These are phyloP conservation scores for Drosophila willistoni DNA, from an alignment of 1,140 invertebrate species.

Conservation along the genomic window DNA sequence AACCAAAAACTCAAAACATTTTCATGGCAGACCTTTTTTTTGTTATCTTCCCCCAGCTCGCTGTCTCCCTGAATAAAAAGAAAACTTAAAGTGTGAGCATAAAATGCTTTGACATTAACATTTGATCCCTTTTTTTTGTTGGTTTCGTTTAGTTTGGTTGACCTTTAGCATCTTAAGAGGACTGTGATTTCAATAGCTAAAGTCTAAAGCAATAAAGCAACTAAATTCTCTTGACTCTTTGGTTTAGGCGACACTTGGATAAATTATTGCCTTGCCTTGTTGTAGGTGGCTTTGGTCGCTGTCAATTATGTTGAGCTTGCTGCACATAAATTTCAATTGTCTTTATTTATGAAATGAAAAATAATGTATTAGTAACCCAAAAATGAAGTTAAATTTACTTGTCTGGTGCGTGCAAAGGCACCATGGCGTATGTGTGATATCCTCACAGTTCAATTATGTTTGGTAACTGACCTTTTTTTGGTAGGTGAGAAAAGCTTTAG, in stretches of 20 bases:
- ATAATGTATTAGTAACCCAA: constrained; percentile 41
- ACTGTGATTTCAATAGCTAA: not conserved
- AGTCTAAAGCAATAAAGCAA: not conserved
- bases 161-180: not conserved
- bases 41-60: not conserved
- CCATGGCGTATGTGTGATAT: constrained; percentile 19
- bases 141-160: not conserved
- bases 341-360: constrained; percentile 48
- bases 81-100: constrained; percentile 39
- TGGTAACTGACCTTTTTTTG: constrained; percentile 6
- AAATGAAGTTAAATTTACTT: constrained; percentile 43
- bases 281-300: constrained; percentile 17
- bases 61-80: constrained; percentile 24
- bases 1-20: constrained; percentile 28
- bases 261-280: constrained; percentile 1
- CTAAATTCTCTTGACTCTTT: not conserved
- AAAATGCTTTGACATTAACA: constrained; percentile 25
- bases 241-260: not conserved
- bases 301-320: constrained; percentile 42
- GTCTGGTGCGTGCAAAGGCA: constrained; percentile 41
- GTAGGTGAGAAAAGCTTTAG: not conserved
- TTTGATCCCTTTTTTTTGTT: not conserved
- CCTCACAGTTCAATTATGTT: constrained; percentile 25
- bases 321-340: constrained; percentile 54
- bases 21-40: constrained; percentile 45